phyloP scores from a whole-genome alignment of 2,888 invertebrate species.

The Drosophila leonis region DNA sequence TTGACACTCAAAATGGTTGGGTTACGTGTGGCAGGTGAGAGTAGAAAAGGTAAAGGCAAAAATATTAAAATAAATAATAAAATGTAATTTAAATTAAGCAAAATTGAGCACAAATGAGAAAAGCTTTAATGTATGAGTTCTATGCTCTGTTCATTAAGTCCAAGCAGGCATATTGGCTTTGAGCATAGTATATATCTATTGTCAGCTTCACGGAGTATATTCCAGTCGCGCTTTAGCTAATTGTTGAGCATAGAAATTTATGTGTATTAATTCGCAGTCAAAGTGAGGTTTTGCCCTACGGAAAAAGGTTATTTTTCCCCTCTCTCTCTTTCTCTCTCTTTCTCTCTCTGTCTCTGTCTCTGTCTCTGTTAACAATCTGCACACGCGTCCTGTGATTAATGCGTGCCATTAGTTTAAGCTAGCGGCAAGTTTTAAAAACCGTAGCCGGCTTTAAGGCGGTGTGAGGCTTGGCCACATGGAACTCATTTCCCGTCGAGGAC shows the following conservation, averaged over 20 bases:
- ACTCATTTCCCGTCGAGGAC: slow-evolving; percentile 61
- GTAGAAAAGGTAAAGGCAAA: neutral
- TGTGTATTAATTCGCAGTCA: neutral
- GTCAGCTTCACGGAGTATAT: neutral
- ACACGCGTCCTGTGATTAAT: slow-evolving; percentile 54
- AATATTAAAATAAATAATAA: slow-evolving; percentile 10
- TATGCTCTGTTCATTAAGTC: neutral
- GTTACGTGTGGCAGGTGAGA: neutral
- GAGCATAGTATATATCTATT: neutral
- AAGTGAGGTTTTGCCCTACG: neutral
- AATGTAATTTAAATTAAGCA: neutral
- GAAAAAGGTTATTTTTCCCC: slow-evolving; percentile 30
- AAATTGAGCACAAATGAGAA: neutral
- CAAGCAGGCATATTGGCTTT: neutral
- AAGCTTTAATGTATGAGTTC: neutral
- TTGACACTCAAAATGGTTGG: neutral
- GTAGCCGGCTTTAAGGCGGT: slow-evolving; percentile 28
- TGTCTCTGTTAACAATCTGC: slow-evolving; percentile 18
- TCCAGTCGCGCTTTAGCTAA: neutral
- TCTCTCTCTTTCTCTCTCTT: too few relatives aligned
- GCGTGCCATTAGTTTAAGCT: slow-evolving; percentile 53
- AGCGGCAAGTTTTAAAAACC: slow-evolving; percentile 33
- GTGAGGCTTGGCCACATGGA: slow-evolving; percentile 25
- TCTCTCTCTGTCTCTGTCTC: too few relatives aligned
- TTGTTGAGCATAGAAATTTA: neutral